Conservation (phyloP, 2,797 vertebrate genomes). For the Platyrinchus mystaceus region DNA sequence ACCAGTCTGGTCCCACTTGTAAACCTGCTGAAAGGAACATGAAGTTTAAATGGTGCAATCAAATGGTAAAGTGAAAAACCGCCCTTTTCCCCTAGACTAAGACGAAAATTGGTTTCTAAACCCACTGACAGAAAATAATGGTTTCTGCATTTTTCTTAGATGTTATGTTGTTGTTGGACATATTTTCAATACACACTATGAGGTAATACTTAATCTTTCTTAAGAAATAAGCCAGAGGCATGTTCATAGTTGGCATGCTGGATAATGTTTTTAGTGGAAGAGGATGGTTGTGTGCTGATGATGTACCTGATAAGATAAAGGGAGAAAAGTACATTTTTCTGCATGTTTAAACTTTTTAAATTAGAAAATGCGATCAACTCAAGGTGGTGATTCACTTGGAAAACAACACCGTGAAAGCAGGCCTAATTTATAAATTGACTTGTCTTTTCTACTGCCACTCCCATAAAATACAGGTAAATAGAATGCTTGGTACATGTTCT, state of each 20-base stretch:
- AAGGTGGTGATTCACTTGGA: slow-evolving; percentile 66
- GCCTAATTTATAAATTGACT: slow-evolving; percentile 38
- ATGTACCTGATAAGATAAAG: slow-evolving; percentile 68
- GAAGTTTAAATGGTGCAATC: slow-evolving; percentile 32
- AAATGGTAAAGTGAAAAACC: background rate
- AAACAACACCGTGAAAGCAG: slow-evolving; percentile 36
- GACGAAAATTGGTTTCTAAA: slow-evolving; percentile 51
- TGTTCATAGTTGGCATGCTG: slow-evolving; percentile 38
- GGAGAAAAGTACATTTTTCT: slow-evolving; percentile 50
- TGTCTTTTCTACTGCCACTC: slow-evolving; percentile 15
- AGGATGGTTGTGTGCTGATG: slow-evolving; percentile 46
- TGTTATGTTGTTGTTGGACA: slow-evolving; percentile 63
- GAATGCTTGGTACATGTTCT: background rate
- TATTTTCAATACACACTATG: slow-evolving; percentile 60
- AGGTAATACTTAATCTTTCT: slow-evolving; percentile 67
- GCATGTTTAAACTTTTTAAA: slow-evolving; percentile 63
- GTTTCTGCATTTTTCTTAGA: slow-evolving; percentile 65
- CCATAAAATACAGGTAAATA: background rate
- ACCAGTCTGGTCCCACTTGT: background rate
- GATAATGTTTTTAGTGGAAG: slow-evolving; percentile 58
- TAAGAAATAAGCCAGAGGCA: slow-evolving; percentile 59
- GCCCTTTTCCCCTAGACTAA: background rate
- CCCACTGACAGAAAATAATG: slow-evolving; percentile 49
- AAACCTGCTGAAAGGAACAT: slow-evolving; percentile 22
- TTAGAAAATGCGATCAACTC: slow-evolving; percentile 61